Percentiles rank a stretch among this genome's conserved stretches.
Evolutionary conservation across 2,797 vertebrate species (phyloP).

Genomic region (Hyperoplus immaculatus): DNA sequence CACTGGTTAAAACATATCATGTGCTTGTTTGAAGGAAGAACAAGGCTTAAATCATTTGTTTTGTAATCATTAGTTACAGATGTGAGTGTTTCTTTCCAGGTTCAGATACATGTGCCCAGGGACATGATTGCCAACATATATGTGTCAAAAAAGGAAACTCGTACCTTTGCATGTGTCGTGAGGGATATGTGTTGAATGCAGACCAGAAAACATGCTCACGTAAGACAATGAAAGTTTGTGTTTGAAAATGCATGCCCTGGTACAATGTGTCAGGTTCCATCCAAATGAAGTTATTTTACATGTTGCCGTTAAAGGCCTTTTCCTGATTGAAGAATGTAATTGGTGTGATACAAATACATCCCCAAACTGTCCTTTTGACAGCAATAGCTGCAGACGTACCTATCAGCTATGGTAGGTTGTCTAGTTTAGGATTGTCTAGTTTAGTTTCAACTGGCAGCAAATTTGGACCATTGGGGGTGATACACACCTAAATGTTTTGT

Average conservation of each 20-base stretch:
- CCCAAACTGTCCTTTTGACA: background rate
- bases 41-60: background rate
- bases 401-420: background rate
- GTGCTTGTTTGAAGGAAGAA: background rate
- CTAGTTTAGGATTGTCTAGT: background rate
- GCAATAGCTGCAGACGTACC: background rate
- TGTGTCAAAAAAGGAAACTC: conserved; percentile 72
- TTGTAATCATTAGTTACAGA: background rate
- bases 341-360: too few relatives aligned
- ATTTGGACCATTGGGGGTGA: background rate
- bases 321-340: too few relatives aligned
- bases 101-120: conserved; percentile 67
- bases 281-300: background rate
- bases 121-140: conserved; percentile 83
- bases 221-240: conserved; percentile 4
- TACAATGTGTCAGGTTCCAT: background rate
- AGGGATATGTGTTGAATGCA: conserved; percentile 80
- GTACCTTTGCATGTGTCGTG: conserved; percentile 79
- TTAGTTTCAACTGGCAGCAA: background rate
- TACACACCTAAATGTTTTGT: background rate
- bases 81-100: conserved; percentile 58
- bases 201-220: conserved; percentile 78
- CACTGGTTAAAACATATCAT: background rate
- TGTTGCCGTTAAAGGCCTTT: too few relatives aligned
- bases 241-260: background rate